Conservation (phyloP, 2,888 invertebrate species). For the Geophilus truncorum region DNA sequence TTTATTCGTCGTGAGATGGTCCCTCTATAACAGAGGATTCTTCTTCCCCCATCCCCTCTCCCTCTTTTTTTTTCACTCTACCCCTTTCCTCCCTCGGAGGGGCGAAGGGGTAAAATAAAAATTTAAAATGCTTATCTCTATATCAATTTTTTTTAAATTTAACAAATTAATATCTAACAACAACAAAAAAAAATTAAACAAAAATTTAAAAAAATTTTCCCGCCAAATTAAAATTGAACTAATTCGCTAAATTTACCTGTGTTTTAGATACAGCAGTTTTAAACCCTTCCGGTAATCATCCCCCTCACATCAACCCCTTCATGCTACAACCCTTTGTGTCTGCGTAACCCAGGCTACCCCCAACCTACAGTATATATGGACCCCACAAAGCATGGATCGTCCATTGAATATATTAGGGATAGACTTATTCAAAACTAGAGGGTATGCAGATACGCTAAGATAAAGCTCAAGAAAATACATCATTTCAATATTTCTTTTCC, state of each 20-base stretch:
- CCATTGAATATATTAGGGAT: constrained; percentile 17
- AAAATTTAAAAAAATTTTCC: neutral
- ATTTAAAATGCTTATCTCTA: neutral
- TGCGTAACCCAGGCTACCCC: constrained; percentile 8
- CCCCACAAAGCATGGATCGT: constrained; percentile 9
- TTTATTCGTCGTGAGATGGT: neutral
- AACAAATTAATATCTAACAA: neutral
- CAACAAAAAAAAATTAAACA: neutral
- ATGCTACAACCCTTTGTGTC: neutral
- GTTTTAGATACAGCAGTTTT: neutral
- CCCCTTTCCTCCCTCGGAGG: constrained; percentile 8
- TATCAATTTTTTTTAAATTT: neutral
- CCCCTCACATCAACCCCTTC: constrained; percentile 14
- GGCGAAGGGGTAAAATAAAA: neutral
- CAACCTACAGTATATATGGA: neutral
- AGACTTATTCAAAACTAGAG: neutral
- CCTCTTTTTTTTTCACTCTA: neutral
- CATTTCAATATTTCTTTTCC: neutral
- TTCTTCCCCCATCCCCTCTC: constrained; percentile 14
- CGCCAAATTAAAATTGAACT: neutral
- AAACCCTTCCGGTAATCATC: constrained; percentile 15
- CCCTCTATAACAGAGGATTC: neutral
- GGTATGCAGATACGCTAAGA: neutral
- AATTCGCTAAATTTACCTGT: neutral
- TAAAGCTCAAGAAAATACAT: neutral